These are phyloP conservation scores for Typhlomys cinereus DNA, from an alignment of 2,113 vertebrate species.

Conservation along the genomic window DNA sequence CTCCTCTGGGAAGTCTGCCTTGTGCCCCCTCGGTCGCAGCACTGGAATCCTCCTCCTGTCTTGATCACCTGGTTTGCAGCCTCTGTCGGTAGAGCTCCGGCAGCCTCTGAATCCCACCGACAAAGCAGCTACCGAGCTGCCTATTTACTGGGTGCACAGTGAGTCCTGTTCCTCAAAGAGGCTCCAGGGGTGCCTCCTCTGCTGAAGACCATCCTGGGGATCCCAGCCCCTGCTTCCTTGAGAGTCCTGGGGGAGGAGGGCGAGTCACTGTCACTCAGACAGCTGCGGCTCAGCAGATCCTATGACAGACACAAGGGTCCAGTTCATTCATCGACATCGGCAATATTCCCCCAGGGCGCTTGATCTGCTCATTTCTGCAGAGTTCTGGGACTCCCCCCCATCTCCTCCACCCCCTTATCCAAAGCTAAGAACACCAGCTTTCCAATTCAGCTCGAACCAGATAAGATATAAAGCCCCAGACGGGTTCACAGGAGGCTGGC, in stretches of 20 bases:
- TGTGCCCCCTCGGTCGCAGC: too few relatives aligned
- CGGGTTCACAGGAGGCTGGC: not conserved
- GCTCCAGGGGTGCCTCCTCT: not conserved
- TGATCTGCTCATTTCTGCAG: not conserved
- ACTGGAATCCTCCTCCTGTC: not conserved
- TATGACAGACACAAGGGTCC: not conserved
- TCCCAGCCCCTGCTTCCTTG: not conserved
- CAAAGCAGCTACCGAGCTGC: not conserved
- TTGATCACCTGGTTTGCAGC: not conserved
- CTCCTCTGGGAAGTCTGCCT: not conserved
- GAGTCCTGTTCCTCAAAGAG: not conserved
- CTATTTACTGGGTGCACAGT: not conserved
- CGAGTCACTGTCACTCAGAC: not conserved
- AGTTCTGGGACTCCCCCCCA: not conserved
- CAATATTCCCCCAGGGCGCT: not conserved
- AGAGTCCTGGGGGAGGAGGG: not conserved
- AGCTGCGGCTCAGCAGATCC: conserved; percentile 9
- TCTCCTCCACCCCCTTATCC: not conserved
- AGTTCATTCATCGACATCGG: not conserved
- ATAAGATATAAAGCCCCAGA: not conserved
- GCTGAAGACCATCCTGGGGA: not conserved
- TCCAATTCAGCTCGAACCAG: not conserved
- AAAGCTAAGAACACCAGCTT: not conserved
- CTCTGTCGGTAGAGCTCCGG: not conserved
- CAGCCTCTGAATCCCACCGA: not conserved